Evolutionary conservation across 2,888 invertebrate species (phyloP), one percentile per base, ranked within the genome.

Genomic region (Trachelus troglodyta): DNA sequence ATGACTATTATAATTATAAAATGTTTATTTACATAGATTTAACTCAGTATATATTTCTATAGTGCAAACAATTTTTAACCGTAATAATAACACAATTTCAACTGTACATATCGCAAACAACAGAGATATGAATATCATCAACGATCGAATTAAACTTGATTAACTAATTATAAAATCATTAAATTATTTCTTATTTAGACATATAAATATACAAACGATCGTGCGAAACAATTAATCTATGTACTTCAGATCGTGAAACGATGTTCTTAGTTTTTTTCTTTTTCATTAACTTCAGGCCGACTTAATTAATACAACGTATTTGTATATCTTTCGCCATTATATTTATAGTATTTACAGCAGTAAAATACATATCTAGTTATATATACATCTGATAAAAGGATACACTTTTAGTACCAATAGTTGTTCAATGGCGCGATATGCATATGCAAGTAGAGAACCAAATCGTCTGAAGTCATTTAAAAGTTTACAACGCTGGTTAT

Each of bases 11-110:
- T 79, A 87, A 88, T 89, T 90, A 89, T 87, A 90, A 90, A 90
- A 90, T 88, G 89, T 90, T 89, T 89, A 89, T 89, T 90, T 89
- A 90, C 88, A 89, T 85, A 86, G 86, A 83, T 89, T 86, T 84
- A 88, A 89, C 86, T 87, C 84, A 87, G 82, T 84, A 85, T 85
- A 87, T 87, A 85, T 81, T 83, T 83, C 78, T 84, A 87, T 86
- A 83, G 84, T 82, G 81, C 82, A 87, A 89, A 89, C 84, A 85
- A 85, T 84, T 79, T 77, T 83, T 83, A 86, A 85, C 84, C 82
- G 77, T 83, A 83, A 83, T 85, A 82, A 84, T 84, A 81, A 80
- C 75, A 77, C 76, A 75, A 71, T 71, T 86, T 84, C 74, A 88
- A 86, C 86, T 89, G 88, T 89, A 89, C 88, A 89, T 84, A 87